These are phyloP conservation scores for Halictus quadricinctus DNA, from an alignment of 2,888 invertebrate species.

Conservation along the genomic window DNA sequence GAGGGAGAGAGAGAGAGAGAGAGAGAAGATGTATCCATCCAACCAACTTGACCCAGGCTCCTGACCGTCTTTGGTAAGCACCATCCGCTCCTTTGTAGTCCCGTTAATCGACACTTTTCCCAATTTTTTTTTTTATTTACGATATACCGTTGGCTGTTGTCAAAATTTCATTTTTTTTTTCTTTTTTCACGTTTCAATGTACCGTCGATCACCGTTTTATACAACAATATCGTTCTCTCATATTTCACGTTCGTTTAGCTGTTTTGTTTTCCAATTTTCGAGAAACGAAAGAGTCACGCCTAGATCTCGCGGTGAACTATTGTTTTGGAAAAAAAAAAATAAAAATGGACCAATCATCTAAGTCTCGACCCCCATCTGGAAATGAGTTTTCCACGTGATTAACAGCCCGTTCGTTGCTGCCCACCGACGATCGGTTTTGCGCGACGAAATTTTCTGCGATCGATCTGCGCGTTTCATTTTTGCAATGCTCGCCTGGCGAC, in stretches of 20 bases:
- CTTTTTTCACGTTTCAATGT: neutral
- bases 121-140: conserved; percentile 67
- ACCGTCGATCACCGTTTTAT: neutral
- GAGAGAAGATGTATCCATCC: conserved; percentile 80
- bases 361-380: conserved; percentile 36
- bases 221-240: neutral
- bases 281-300: neutral
- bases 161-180: conserved; percentile 28
- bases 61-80: conserved; percentile 82
- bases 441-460: conserved; percentile 7
- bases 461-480: no score
- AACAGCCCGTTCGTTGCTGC: conserved; percentile 5
- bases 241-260: conserved; percentile 23
- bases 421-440: neutral
- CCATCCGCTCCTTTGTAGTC: conserved; percentile 82
- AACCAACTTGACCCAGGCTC: conserved; percentile 82
- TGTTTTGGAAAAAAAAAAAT: conserved; percentile 32
- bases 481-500: no score
- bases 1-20: conserved; percentile 68
- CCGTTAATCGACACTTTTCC: conserved; percentile 81
- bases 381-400: conserved; percentile 34
- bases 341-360: conserved; percentile 52
- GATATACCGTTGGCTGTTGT: conserved; percentile 68
- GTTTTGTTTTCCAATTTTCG: conserved; percentile 2
- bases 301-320: conserved; percentile 29